These are phyloP conservation scores for Daktulosphaira vitifoliae DNA, from an alignment of 1,140 invertebrate species.

Conservation along the genomic window DNA sequence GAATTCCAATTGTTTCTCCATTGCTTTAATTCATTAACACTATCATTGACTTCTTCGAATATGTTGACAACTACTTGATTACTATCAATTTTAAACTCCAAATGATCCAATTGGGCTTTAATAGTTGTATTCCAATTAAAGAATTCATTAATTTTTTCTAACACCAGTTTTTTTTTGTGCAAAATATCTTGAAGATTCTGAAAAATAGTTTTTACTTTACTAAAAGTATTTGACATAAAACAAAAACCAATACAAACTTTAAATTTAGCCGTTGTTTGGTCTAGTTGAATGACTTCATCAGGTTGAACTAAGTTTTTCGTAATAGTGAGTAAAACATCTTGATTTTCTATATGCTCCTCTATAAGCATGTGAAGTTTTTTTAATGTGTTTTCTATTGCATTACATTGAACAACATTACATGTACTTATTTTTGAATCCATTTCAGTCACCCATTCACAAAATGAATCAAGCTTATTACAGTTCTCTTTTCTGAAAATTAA, in stretches of 20 bases:
- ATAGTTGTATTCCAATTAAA: conserved; percentile 71
- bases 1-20: conserved; percentile 60
- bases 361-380: conserved; percentile 67
- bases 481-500: conserved; percentile 73
- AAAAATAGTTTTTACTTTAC: conserved; percentile 26
- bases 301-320: conserved; percentile 72
- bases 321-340: conserved; percentile 60
- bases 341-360: conserved; percentile 72
- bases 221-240: not conserved
- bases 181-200: conserved; percentile 62
- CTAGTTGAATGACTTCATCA: conserved; percentile 47
- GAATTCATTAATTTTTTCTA: conserved; percentile 77
- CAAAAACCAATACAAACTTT: not conserved
- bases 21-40: conserved; percentile 47
- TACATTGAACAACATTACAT: conserved; percentile 49
- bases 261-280: not conserved
- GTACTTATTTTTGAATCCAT: conserved; percentile 63
- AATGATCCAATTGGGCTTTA: conserved; percentile 67
- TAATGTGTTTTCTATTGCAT: conserved; percentile 58
- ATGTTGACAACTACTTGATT: conserved; percentile 59
- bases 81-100: conserved; percentile 68
- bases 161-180: conserved; percentile 58
- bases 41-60: conserved; percentile 49
- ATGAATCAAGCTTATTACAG: conserved; percentile 66
- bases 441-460: conserved; percentile 75